Evolutionary conservation across 1,140 invertebrate genomes (phyloP).

Genomic region (Babylonia areolata): DNA sequence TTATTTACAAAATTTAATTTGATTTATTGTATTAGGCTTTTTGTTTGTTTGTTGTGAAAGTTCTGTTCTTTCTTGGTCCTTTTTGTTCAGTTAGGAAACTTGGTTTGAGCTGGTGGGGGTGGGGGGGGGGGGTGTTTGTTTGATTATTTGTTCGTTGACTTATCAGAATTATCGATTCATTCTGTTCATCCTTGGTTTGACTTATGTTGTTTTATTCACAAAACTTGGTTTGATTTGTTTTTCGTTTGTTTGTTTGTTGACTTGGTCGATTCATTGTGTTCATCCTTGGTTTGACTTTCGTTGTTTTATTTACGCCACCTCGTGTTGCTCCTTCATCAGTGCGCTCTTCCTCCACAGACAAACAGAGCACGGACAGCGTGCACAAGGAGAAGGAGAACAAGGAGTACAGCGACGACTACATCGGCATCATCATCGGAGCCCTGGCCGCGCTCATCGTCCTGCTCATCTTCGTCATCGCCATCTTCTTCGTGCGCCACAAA

Average conservation of each 20-base stretch:
- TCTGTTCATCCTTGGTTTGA: not conserved
- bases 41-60: too few species aligned
- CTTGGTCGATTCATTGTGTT: not conserved
- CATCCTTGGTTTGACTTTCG: not conserved
- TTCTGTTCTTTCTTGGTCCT: too few species aligned
- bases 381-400: conserved; percentile 51
- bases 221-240: too few species aligned
- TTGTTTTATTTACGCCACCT: not conserved
- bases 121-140: too few species aligned
- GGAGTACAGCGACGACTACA: conserved; percentile 81
- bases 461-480: conserved; percentile 85
- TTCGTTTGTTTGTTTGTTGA: not conserved
- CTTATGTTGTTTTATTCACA: not conserved
- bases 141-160: not conserved
- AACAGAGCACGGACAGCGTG: conserved; percentile 37
- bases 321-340: not conserved
- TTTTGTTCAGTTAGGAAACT: too few species aligned
- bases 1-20: too few species aligned
- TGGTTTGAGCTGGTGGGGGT: too few species aligned
- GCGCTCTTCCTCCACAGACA: conserved; percentile 11
- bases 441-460: conserved; percentile 86
- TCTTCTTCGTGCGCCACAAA: conserved; percentile 84
- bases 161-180: too few species aligned
- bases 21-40: too few species aligned
- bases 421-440: conserved; percentile 87